Evolutionary conservation across 2,113 vertebrate genomes (phyloP).

Genomic region (Daphoenositta chrysoptera): DNA sequence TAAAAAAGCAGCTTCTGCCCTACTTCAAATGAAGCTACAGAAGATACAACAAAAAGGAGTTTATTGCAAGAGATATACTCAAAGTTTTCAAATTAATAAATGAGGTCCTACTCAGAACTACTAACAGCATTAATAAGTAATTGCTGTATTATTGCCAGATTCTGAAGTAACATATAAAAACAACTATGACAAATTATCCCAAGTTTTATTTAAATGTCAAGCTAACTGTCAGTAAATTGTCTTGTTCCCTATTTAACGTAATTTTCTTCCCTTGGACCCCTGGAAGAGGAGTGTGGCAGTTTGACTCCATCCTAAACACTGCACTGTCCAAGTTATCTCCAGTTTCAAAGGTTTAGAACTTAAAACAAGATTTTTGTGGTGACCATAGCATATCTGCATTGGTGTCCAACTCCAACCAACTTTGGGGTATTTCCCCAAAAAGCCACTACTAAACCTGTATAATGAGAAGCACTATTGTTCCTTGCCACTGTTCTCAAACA

Average conservation of each 20-base stretch:
- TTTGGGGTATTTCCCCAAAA: accelerated
- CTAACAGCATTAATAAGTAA: neutral
- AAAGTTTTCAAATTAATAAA: neutral
- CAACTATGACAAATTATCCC: neutral
- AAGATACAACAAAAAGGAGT: neutral
- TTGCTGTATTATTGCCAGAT: neutral
- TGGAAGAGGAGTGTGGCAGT: neutral
- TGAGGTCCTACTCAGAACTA: neutral
- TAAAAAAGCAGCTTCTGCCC: neutral
- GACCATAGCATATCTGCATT: neutral
- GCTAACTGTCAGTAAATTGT: neutral
- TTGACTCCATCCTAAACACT: neutral
- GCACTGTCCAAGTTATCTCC: neutral
- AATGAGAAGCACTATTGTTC: neutral
- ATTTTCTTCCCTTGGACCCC: neutral
- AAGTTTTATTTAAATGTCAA: neutral
- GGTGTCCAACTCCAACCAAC: neutral
- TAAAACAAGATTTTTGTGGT: neutral
- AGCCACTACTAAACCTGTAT: neutral
- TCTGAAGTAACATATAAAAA: neutral
- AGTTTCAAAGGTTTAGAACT: neutral
- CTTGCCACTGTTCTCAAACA: neutral
- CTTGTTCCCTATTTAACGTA: neutral
- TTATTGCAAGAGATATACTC: neutral
- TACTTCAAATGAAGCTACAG: neutral